Conservation (phyloP, 2,113 vertebrate genomes). For the Peromyscus californicus region DNA sequence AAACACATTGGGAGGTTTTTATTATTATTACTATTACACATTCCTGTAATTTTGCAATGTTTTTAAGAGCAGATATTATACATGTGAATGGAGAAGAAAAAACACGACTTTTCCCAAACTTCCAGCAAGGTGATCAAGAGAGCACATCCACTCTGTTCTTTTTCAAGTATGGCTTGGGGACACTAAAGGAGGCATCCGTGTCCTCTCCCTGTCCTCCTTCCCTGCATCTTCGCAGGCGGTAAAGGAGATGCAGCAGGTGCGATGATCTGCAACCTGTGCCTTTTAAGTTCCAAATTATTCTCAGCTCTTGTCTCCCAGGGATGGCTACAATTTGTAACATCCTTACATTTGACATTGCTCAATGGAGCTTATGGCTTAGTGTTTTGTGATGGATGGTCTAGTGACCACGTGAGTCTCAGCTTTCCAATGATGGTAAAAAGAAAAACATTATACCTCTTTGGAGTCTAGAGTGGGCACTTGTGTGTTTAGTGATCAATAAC, state of each 20-base stretch:
- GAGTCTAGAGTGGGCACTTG: background rate
- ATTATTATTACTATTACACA: background rate
- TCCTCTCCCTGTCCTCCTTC: background rate
- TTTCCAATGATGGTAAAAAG: conserved; percentile 30
- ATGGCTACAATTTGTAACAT: conserved; percentile 11
- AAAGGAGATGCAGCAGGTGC: conserved; percentile 23
- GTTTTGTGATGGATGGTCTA: conserved; percentile 11
- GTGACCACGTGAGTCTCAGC: background rate
- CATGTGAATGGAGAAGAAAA: conserved; percentile 7
- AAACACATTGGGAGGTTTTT: background rate
- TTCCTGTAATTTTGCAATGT: background rate
- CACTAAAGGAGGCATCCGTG: background rate
- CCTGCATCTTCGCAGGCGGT: background rate
- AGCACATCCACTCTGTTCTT: conserved; percentile 41
- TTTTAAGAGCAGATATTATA: conserved; percentile 55
- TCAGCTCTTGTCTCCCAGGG: conserved; percentile 24
- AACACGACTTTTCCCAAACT: background rate
- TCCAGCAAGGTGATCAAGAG: background rate
- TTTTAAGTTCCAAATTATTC: conserved; percentile 28
- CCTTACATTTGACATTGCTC: background rate
- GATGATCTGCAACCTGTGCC: conserved; percentile 22
- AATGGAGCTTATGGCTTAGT: background rate
- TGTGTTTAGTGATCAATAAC: background rate
- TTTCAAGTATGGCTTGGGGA: background rate
- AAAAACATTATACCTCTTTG: conserved; percentile 21